Base-by-base conservation (phyloP, 92 coral and sea anemone genomes). In the Umimayanthus chanpuru region DNA sequence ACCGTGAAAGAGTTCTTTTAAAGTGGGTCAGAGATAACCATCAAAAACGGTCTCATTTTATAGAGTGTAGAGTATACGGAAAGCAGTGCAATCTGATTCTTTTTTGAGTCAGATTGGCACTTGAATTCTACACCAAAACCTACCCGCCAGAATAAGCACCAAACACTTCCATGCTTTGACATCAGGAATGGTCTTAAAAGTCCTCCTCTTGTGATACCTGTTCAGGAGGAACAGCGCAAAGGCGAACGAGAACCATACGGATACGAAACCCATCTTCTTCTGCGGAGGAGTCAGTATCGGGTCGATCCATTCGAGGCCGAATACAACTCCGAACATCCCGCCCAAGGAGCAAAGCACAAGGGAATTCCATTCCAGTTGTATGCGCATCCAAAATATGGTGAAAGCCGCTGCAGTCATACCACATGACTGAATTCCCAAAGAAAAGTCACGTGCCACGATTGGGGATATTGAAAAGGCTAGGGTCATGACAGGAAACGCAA, bases 341-440 rank as follows among this genome's bases (percentile, higher is more conserved):
- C 78, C 78, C 36, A 74, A 3, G 5, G 78, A 74, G 38, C 78
- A 74, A 36, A 74, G 36, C 41, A 74, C 6, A 23, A 74, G 16
- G 2, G 43, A 74, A 44, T 74, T 74, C 78, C 78, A 74, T 74
- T 74, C 78, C 3, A 74, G 44, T 21, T 74, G 78, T 9, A 74
- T 74, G 78, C 78, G 78, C 98, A 95, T 95, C 93, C 94, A 95
- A 25, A 95, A 88, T 47, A 95, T 95, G 71, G 98, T 92, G 79
- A 95, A 93, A 5, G 96, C 88, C 73, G 98, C 98, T 67, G 96
- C 96, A 7, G 94, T 92, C 98, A 95, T 95, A 66, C 98, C 98
- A 56, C 95, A 92, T 12, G 98, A 95, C 85, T 93, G 96, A 72
- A 95, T 93, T 94, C 93, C 94, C 87, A 95, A 87, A 2, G 96